phyloP scores from a whole-genome alignment of 2,113 vertebrate species.

The Phylloscopus whistleri region DNA sequence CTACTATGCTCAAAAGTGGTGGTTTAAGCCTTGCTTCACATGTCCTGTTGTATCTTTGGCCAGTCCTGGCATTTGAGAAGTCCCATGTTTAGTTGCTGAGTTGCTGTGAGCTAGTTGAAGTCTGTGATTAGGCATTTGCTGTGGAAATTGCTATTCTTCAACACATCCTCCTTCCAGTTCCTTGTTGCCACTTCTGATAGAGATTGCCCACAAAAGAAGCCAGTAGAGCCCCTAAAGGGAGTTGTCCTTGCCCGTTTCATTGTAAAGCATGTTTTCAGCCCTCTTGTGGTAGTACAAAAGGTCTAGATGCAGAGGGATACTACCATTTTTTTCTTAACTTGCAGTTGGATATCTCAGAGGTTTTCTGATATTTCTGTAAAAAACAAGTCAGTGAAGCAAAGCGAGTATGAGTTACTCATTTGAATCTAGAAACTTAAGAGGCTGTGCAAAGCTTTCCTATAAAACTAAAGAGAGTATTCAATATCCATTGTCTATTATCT shows the following conservation, averaged over 20 bases:
- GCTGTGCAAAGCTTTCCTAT: neutral
- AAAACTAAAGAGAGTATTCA: neutral
- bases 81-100: neutral
- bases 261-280: neutral
- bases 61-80: neutral
- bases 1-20: neutral
- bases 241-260: neutral
- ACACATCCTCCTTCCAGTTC: neutral
- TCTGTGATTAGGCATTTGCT: neutral
- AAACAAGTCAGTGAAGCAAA: neutral
- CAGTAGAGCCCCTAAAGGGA: neutral
- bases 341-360: neutral
- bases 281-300: neutral
- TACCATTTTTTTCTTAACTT: neutral
- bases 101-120: neutral
- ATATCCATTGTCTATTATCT: neutral
- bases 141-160: neutral
- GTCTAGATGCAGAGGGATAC: neutral
- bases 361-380: neutral
- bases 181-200: neutral
- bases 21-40: neutral
- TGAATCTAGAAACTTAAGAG: neutral
- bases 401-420: neutral
- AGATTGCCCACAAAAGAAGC: neutral
- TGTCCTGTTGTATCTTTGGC: neutral